Evolutionary conservation across 2,888 invertebrate genomes (phyloP), one percentile per base, ranked within the genome.

Genomic region (Rutpela maculata): DNA sequence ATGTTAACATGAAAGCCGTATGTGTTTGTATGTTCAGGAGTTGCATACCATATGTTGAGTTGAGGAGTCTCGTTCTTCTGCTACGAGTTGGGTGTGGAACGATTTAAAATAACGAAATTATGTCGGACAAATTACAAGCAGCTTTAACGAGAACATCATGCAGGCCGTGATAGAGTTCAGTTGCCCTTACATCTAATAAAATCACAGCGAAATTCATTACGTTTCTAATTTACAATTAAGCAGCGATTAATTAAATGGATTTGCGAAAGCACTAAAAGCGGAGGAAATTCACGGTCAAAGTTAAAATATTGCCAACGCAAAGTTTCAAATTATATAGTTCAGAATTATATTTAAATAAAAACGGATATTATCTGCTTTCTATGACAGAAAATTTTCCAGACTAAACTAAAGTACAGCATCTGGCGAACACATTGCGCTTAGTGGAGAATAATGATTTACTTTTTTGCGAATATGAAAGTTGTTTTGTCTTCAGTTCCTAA

Each of bases 371-470:
- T 43, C 2, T 43, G 43, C 12, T 50, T 50, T 50, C n/a, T 50
- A n/a, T 12, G 50, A n/a, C 7, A 50, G 50, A 50, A 50, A 50
- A 4, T 50, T 50, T 43, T 11, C 43, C 50, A 50, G 50, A 50
- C 50, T n/a, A 50, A n/a, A 50, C 50, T n/a, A n/a, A 50, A n/a
- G n/a, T 15, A 50, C n/a, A 15, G 43, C 43, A 50, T 50, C 50
- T 50, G 50, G 50, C 50, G 7, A 50, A 50, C 50, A 50, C 50
- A 50, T 50, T 50, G 50, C 50, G n/a, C n/a, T 50, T n/a, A n/a
- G 50, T 50, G 50, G 43, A 2, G n/a, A 50, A 50, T 50, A 50
- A 50, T 50, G 50, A 50, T 12, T 50, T 5, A 3, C 15, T 50
- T n/a, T 50, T 50, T 50, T n/a, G 50, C n/a, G n/a, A 17, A 17